phyloP scores from a whole-genome alignment of 1,140 invertebrate genomes.

The Drosophila virilis region DNA sequence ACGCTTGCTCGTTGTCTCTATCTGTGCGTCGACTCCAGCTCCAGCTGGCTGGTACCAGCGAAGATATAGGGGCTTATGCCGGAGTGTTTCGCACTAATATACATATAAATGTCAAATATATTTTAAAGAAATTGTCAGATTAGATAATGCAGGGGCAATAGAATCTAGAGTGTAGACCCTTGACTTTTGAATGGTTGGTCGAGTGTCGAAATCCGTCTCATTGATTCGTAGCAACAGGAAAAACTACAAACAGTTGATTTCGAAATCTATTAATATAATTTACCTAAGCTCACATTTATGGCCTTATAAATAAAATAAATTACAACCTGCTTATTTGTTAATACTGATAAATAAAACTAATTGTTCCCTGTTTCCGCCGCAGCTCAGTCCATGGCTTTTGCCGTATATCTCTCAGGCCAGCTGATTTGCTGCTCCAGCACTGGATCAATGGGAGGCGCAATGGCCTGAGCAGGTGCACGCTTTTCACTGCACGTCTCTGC shows the following conservation, averaged over 20 bases:
- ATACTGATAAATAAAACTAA: constrained; percentile 74
- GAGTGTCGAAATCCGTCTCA: constrained; percentile 22
- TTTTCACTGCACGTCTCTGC: constrained; percentile 30
- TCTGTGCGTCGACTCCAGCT: not conserved
- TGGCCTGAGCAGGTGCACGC: not conserved
- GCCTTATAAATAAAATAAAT: constrained; percentile 80
- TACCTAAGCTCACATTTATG: constrained; percentile 65
- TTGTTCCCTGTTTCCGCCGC: constrained; percentile 44
- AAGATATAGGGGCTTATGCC: not conserved
- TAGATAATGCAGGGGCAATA: constrained; percentile 48
- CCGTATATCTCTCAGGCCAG: constrained; percentile 68
- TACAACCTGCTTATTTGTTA: constrained; percentile 73
- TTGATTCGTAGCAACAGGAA: constrained; percentile 38
- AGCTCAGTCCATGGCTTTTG: constrained; percentile 56
- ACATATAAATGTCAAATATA: constrained; percentile 58
- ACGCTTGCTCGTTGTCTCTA: not conserved
- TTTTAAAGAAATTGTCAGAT: constrained; percentile 66
- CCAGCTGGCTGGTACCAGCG: not conserved
- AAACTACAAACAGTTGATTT: constrained; percentile 40
- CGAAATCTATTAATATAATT: constrained; percentile 66
- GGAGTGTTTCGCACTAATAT: constrained; percentile 10
- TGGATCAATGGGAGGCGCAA: constrained; percentile 61
- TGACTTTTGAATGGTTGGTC: not conserved
- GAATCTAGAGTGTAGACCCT: constrained; percentile 11
- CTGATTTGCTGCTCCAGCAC: constrained; percentile 66